These are phyloP conservation scores for Acridotheres tristis DNA, from an alignment of 2,797 vertebrate genomes.

Conservation along the genomic window DNA sequence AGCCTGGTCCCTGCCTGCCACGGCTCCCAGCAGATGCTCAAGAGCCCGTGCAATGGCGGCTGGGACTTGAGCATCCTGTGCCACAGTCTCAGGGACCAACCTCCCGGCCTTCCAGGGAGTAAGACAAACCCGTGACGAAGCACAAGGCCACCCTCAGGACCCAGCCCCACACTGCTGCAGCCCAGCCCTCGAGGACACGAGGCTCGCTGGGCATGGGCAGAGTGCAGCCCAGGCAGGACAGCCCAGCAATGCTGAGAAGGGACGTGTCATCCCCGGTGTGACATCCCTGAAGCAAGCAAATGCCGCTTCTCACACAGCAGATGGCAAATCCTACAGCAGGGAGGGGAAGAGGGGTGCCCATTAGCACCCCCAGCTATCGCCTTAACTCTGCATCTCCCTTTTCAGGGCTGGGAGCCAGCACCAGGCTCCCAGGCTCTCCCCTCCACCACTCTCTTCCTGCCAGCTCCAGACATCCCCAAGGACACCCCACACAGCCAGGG, in stretches of 20 bases:
- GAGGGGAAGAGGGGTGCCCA: constrained; percentile 42
- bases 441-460: neutral
- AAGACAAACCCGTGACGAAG: neutral
- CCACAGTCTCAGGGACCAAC: neutral
- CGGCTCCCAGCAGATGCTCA: neutral
- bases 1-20: neutral
- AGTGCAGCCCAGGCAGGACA: neutral
- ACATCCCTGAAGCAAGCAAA: constrained; percentile 38
- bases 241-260: neutral
- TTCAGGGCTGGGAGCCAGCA: constrained; percentile 48
- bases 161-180: neutral
- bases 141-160: neutral
- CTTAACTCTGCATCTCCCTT: constrained; percentile 26
- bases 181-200: accelerated
- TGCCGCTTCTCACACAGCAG: constrained; percentile 44
- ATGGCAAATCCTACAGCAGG: constrained; percentile 30
- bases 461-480: neutral
- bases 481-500: neutral
- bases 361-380: constrained; percentile 47
- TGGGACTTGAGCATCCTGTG: too few species aligned
- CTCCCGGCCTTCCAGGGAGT: neutral
- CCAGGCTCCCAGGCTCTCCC: neutral
- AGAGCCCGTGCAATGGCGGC: neutral
- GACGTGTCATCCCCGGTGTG: neutral
- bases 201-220: neutral